Evolutionary conservation across 23 tunicate species (phyloP), one percentile per base, ranked within the genome.

Genomic region (Ciona savignyi): DNA sequence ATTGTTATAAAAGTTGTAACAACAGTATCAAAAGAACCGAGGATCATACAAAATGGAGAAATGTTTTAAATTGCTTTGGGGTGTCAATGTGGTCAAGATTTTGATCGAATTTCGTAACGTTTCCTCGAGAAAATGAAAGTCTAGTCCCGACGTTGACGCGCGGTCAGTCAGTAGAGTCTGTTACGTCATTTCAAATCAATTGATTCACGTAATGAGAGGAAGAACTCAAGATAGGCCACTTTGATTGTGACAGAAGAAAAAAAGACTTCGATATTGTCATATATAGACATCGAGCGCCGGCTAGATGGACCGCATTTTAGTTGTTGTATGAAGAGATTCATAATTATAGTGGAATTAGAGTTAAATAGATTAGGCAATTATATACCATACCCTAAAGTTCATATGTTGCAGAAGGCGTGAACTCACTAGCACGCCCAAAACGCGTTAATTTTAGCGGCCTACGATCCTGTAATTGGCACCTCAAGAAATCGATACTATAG

Each of bases 141-240:
- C 56, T 9, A 9, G 56, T n/a, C 56, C 56, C 56, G 15, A 9
- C 9, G 56, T 42, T 42, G 56, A 42, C 56, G 9, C 56, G 56
- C 56, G 56, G 15, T 15, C 11, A 15, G 56, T 42, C 15, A 42
- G 56, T 42, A 42, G 9, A 42, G n/a, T n/a, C 56, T 9, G 9
- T 42, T 42, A 9, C 15, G 56, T 6, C 56, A 15, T 42, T 15
- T 6, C 56, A 42, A 6, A 15, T 9, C 56, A 42, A 9, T 42
- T 42, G 56, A 42, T 42, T 42, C 56, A 42, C 56, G 56, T 42
- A 42, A 42, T 42, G 56, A 42, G 56, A 42, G 56, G 56, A 42
- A 42, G 56, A 15, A n/a, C 56, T 15, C 56, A 42, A 15, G 11
- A 42, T 6, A 42, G 9, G 56, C 15, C 56, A 42, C 56, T 6